Conservation (phyloP, 2,888 invertebrate species). For the Melikaiella ostensackeni region DNA sequence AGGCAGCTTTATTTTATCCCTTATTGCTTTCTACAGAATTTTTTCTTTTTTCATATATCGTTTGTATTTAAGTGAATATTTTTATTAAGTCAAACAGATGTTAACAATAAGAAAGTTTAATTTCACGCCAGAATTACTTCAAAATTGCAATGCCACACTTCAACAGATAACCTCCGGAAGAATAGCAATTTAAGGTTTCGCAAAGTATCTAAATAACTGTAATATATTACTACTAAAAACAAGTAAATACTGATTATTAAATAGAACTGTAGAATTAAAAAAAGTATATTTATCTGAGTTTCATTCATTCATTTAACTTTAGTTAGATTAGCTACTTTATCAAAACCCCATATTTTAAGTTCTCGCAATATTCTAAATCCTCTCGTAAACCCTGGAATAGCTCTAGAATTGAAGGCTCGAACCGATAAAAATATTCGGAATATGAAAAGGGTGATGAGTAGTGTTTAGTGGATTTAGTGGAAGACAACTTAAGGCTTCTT, state of each 20-base stretch:
- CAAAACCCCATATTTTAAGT: not conserved
- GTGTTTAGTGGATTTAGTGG: not conserved
- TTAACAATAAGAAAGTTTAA: not conserved
- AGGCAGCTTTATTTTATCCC: constrained; percentile 2
- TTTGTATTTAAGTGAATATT: too few relatives aligned
- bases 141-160: too few relatives aligned
- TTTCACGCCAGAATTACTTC: too few relatives aligned
- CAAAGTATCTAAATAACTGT: too few relatives aligned
- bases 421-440: not conserved
- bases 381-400: not conserved
- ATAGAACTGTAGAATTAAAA: not conserved
- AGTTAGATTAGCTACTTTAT: too few relatives aligned
- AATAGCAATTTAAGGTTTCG: too few relatives aligned
- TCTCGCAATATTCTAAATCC: constrained; percentile 9
- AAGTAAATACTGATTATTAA: too few relatives aligned
- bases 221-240: too few relatives aligned
- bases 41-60: not conserved
- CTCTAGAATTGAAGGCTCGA: not conserved
- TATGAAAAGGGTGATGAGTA: not conserved
- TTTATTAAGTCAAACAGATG: not conserved
- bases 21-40: not conserved
- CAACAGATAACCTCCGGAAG: too few relatives aligned
- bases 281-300: too few relatives aligned
- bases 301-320: too few relatives aligned
- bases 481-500: not conserved